These are phyloP conservation scores for Ylistrum balloti DNA, from an alignment of 1,140 invertebrate genomes.

Conservation along the genomic window DNA sequence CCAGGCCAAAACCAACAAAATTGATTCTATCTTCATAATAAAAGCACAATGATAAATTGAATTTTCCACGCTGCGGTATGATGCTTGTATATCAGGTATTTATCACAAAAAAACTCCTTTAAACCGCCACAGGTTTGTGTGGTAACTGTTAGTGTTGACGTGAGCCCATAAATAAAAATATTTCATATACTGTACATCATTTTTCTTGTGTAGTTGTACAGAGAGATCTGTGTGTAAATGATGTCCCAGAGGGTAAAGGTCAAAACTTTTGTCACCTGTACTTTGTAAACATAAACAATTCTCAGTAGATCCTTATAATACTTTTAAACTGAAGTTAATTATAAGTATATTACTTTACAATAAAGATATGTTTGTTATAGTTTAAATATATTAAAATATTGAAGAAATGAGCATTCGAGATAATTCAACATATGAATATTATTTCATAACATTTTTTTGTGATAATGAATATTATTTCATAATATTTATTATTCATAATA, in stretches of 20 bases:
- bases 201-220: neutral
- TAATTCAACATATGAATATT: no score
- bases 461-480: no score
- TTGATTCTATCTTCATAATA: neutral
- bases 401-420: no score
- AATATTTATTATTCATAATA: no score
- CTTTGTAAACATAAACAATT: no score
- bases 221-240: neutral
- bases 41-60: conserved; percentile 2
- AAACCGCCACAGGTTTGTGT: neutral
- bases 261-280: no score
- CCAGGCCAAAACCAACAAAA: neutral
- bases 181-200: neutral
- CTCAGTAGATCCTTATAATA: no score
- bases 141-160: neutral
- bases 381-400: no score
- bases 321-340: no score
- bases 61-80: neutral
- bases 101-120: neutral
- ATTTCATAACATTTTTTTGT: no score
- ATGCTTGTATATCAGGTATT: neutral
- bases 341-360: no score
- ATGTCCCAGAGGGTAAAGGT: neutral
- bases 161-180: neutral
- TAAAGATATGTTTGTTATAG: no score